These are phyloP conservation scores for Cassiopea andromeda DNA, from an alignment of 30 jellyfish, hydroid and myxozoan genomes.

Conservation along the genomic window DNA sequence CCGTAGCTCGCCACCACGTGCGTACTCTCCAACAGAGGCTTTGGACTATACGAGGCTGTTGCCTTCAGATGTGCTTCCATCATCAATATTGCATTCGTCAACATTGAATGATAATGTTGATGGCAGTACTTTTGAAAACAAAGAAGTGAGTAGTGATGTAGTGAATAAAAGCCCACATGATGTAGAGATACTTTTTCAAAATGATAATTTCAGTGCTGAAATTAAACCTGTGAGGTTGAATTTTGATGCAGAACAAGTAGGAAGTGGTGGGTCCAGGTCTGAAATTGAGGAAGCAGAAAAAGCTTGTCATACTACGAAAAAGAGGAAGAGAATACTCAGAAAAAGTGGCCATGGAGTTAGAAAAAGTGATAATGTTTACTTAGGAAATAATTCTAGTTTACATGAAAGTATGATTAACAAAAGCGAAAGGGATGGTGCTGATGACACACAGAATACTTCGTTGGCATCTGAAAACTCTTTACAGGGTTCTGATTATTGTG, in stretches of 20 bases:
- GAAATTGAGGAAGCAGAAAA: not conserved
- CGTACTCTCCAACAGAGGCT: conserved; percentile 42
- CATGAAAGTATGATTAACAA: not conserved
- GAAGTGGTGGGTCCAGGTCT: not conserved
- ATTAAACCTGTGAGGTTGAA: conserved; percentile 40
- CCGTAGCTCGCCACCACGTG: conserved; percentile 53
- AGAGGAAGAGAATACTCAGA: not conserved
- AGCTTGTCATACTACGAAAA: not conserved
- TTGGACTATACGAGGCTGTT: not conserved
- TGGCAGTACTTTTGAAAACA: not conserved
- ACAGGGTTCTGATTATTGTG: not conserved
- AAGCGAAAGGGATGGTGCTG: not conserved
- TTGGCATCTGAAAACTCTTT: not conserved
- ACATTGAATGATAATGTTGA: not conserved
- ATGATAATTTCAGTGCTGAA: conserved; percentile 3
- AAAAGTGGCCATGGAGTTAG: not conserved
- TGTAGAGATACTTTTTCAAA: not conserved
- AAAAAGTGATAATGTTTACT: not conserved
- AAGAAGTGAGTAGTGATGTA: not conserved
- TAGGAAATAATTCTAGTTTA: not conserved
- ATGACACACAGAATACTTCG: not conserved
- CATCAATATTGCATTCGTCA: not conserved
- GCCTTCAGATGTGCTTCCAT: not conserved
- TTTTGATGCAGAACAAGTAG: not conserved
- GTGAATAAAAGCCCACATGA: not conserved